Conservation (phyloP, 1,140 invertebrate genomes). For the Vanessa tameamea region DNA sequence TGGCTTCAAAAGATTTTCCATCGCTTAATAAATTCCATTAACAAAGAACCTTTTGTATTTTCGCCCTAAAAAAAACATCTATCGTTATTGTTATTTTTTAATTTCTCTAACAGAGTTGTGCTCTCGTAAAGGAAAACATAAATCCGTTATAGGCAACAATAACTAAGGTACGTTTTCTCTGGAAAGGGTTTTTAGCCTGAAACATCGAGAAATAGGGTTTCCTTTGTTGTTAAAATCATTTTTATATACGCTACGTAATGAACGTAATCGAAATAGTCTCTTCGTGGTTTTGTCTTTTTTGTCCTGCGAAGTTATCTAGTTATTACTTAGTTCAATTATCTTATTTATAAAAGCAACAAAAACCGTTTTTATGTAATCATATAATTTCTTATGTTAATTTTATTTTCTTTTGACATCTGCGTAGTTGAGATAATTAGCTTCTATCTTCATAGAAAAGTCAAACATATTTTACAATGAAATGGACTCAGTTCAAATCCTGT, state of each 20-base stretch:
- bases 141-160: constrained; percentile 51
- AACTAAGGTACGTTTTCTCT: constrained; percentile 43
- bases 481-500: too few relatives aligned
- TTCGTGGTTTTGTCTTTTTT: constrained; percentile 3
- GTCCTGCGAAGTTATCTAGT: too few relatives aligned
- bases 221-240: constrained; percentile 51
- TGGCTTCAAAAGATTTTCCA: constrained; percentile 19
- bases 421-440: too few relatives aligned
- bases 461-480: too few relatives aligned
- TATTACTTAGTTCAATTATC: too few relatives aligned
- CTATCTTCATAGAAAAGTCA: too few relatives aligned
- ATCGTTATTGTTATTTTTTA: constrained; percentile 50
- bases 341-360: too few relatives aligned
- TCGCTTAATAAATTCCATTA: constrained; percentile 24
- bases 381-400: too few relatives aligned
- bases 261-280: constrained; percentile 1
- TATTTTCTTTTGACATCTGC: too few relatives aligned
- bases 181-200: constrained; percentile 50
- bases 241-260: constrained; percentile 24
- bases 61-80: constrained; percentile 13
- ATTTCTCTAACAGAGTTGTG: constrained; percentile 43
- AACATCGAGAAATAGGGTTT: constrained; percentile 41
- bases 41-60: constrained; percentile 28
- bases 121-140: constrained; percentile 48
- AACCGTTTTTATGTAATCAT: too few relatives aligned